These are phyloP conservation scores for Reticulitermes speratus DNA, from an alignment of 1,140 invertebrate species.

Conservation along the genomic window DNA sequence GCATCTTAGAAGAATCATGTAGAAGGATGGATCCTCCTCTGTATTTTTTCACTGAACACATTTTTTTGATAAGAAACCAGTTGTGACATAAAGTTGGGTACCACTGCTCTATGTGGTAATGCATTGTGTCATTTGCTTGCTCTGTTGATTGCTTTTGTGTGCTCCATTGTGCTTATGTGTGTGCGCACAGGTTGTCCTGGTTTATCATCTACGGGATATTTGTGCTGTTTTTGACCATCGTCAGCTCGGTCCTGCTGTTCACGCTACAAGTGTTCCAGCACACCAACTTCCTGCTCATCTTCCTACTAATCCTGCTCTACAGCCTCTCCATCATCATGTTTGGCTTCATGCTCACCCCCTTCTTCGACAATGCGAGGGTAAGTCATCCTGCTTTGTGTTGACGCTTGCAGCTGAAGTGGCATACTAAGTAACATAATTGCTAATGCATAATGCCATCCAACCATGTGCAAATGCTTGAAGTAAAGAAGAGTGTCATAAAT, in stretches of 20 bases:
- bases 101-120: no score
- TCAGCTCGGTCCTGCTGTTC: conserved; percentile 69
- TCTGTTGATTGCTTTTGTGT: not conserved
- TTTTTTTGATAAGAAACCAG: no score
- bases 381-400: conserved; percentile 41
- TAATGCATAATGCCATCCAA: no score
- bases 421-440: no score
- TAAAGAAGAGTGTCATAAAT: no score
- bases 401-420: not conserved
- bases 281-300: conserved; percentile 75
- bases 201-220: conserved; percentile 76
- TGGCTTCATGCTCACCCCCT: conserved; percentile 80
- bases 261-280: conserved; percentile 72
- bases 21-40: no score
- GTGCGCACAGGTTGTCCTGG: conserved; percentile 69
- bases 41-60: no score
- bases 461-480: no score
- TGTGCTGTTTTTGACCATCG: conserved; percentile 66
- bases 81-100: no score
- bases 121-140: not conserved
- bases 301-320: conserved; percentile 75
- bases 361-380: conserved; percentile 81
- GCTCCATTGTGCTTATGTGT: not conserved
- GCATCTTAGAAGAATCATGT: no score
- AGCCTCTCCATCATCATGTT: conserved; percentile 80